Evolutionary conservation across 2,113 vertebrate genomes (phyloP), one percentile per base, ranked within the genome.

Genomic region (Panurus biarmicus): DNA sequence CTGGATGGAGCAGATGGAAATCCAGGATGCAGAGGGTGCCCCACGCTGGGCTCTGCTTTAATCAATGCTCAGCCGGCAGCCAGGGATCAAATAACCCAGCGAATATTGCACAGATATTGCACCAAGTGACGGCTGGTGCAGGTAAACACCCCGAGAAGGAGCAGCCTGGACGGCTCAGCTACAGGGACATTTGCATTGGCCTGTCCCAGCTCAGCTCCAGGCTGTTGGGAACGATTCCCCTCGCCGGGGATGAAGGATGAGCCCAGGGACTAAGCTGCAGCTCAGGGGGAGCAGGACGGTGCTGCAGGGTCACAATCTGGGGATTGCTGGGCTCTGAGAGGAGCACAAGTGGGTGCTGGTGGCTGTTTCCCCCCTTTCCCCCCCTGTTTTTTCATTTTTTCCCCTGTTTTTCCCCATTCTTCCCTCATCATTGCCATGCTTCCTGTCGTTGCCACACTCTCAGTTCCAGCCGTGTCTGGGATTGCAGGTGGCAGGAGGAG

Each of bases 71-170:
- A 2, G 3, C 57, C 8, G 12, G 25, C 44, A 89, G 81, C 57
- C 50, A 14, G 2, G 3, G 66, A 51, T 38, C 54, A 66, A 78
- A 85, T 5, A 87, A 87, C 31, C 20, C 75, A 11, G 22, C 42
- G 26, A 45, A 85, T 40, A 29, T 6, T 23, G 56, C 71, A 21
- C 60, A 66, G 44, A 85, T 17, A 53, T 3, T 20, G 67, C 77
- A 12, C 15, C 48, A 4, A 14, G 6, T 1, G 4, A 10, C 2
- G 65, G 2, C 67, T 21, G 2, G n/a, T 0, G 9, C 72, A 70
- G 29, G 11, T 9, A 25, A 87, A 78, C 44, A 23, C 14, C 24
- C 31, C 0, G 2, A 31, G 65, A 25, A 81, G 61, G 9, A 12
- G 19, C 10, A 58, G 64, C 33, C 5, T 2, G n/a, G 11, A 29